Base-by-base conservation (phyloP, 2,888 invertebrate genomes). In the Drosophila formosana region DNA sequence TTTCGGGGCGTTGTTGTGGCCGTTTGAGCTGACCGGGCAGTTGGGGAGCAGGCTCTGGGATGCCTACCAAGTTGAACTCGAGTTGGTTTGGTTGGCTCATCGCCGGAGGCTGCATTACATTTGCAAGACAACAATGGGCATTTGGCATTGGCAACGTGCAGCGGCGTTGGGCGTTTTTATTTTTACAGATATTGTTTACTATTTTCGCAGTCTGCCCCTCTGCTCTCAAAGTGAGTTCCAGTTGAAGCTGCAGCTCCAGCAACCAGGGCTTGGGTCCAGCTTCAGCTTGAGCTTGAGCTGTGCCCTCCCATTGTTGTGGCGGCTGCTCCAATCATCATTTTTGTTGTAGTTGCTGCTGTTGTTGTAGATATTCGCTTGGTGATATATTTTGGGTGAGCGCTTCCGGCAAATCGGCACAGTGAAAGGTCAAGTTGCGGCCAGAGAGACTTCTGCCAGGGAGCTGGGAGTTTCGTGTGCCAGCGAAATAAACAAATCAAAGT, bases 181-280 rank as follows among this genome's bases (percentile, higher is more conserved):
- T 90, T 90, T 90, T 90, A 90, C 90, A 90, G 90, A 90, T 90
- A 90, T 90, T 90, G 89, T 90, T 89, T 86, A 75, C 65, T 74
- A 78, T 74, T 83, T 88, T 77, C 46, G 55, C 57, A 43, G 25
- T 56, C 26, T 18, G 41, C 8, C 11, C 11, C 3, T 8, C 30
- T 41, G 23, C 25, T 41, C 32, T 32, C 23, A 23, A n/a, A 41
- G 39, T 41, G 50, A 61, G 52, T 26, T 55, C 7, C 32, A 53
- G 67, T 23, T 41, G 0, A 4, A 66, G 62, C 41, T 18, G 18
- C 18, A 18, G 18, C 18, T 18, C 18, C 2, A 18, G 18, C 7
- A 66, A 51, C 63, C 45, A 41, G 39, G 45, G 23, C 23, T 45
- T 45, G 45, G 45, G 25, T 51, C 3, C 41, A 56, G 58, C 39